A percentile compares a stretch with the other conserved stretches of the same genome.
phyloP scores from a whole-genome alignment of 2,888 invertebrate genomes.

The Allacma fusca region DNA sequence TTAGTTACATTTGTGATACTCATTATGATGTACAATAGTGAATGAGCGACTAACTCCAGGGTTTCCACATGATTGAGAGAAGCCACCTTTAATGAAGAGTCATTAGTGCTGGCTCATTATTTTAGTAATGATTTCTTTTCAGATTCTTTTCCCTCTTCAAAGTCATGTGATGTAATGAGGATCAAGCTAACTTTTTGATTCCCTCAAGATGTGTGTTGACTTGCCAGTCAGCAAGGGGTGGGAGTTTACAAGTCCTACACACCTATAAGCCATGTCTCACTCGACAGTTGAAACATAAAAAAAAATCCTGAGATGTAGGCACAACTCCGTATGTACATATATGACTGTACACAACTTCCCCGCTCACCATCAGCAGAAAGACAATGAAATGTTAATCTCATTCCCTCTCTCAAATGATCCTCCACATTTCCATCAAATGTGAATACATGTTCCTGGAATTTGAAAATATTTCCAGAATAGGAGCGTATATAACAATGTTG shows the following conservation, averaged over 20 bases:
- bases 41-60: not conserved
- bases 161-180: conserved; percentile 19
- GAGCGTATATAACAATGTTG: too few relatives aligned
- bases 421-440: not conserved
- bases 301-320: too few relatives aligned
- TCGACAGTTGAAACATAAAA: too few relatives aligned
- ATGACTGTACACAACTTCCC: not conserved
- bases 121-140: conserved; percentile 37
- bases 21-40: conserved; percentile 20
- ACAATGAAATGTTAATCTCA: conserved; percentile 25
- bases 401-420: conserved; percentile 1
- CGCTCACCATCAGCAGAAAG: not conserved
- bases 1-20: not conserved
- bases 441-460: not conserved
- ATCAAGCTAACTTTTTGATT: not conserved
- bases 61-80: conserved; percentile 24
- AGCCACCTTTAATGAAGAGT: conserved; percentile 46
- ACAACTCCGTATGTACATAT: too few relatives aligned
- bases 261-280: too few relatives aligned
- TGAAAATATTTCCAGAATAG: not conserved
- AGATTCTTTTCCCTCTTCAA: conserved; percentile 6
- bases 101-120: conserved; percentile 50
- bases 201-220: not conserved
- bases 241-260: too few relatives aligned
- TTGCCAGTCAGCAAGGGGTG: too few relatives aligned